phyloP scores from a whole-genome alignment of 2,888 invertebrate species.

The Drosophila setosimentum region DNA sequence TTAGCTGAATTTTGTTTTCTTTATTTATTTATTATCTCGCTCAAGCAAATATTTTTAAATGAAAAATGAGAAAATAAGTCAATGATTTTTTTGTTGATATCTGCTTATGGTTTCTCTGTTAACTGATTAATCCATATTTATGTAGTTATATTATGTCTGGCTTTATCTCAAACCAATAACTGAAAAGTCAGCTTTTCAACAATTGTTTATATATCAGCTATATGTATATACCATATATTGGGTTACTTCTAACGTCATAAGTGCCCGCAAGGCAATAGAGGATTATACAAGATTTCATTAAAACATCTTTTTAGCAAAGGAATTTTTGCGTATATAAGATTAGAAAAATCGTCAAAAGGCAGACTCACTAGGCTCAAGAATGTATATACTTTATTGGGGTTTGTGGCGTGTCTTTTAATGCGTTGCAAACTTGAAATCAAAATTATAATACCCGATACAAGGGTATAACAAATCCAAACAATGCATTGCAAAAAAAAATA shows the following conservation, averaged over 20 bases:
- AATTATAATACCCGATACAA: not conserved
- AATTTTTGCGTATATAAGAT: not conserved
- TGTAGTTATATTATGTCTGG: not conserved
- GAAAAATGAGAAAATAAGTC: not conserved
- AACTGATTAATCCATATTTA: not conserved
- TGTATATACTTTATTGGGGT: not conserved
- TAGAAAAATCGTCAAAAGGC: not conserved
- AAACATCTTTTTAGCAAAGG: no score
- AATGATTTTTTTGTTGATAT: not conserved
- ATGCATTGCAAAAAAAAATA: not conserved
- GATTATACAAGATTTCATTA: no score
- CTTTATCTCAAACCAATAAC: not conserved
- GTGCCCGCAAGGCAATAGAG: no score
- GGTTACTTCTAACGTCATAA: no score
- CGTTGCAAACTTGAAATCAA: not conserved
- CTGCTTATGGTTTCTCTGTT: no score
- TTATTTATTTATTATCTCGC: not conserved
- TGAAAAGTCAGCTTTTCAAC: not conserved
- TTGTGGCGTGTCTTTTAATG: not conserved
- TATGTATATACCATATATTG: no score
- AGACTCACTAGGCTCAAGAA: not conserved
- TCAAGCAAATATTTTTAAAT: not conserved
- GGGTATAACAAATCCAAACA: slow-evolving; percentile 1
- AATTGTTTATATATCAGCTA: not conserved
- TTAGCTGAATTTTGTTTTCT: not conserved